Base-by-base conservation (phyloP, 1,140 invertebrate species). In the Micrasema minimum region DNA sequence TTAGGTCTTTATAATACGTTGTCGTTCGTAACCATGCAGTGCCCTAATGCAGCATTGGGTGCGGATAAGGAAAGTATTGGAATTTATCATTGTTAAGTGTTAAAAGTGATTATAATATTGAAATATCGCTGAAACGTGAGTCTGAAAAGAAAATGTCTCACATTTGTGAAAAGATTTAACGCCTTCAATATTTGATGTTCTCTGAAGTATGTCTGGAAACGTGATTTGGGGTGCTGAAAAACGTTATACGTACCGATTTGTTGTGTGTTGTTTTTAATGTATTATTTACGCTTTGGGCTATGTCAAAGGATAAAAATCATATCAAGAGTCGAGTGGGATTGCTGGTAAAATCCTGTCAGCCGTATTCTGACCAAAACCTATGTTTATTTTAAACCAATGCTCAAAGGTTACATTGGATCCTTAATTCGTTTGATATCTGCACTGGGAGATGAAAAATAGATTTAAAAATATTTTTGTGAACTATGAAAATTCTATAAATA, bases 1-100 rank as follows among this genome's bases (percentile, higher is more conserved):
- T n/a, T n/a, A n/a, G n/a, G n/a, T n/a, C n/a, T n/a, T n/a, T n/a
- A 95, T 93, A 69, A 92, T 93, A 77, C 94, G 90, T 96, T 96
- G 1, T 94, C 95, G 77, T 91, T 90, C 80, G 95, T 96, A 95
- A 95, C 96, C 77, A 94, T 96, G 84, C 95, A 96, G 10, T n/a
- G n/a, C n/a, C n/a, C n/a, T n/a, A n/a, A 88, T 85, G 80, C 95
- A 96, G n/a, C n/a, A n/a, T n/a, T 31, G 86, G 82, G 43, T 87
- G 86, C 0, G 94, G 94, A 79, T 94, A 96, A n/a, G n/a, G n/a
- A n/a, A n/a, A n/a, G n/a, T n/a, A n/a, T n/a, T n/a, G n/a, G n/a
- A n/a, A n/a, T n/a, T n/a, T n/a, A n/a, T n/a, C n/a, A n/a, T n/a
- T n/a, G n/a, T n/a, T n/a, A n/a, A n/a, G n/a, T n/a, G n/a, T n/a